These are phyloP conservation scores for Apotomis capreana DNA, from an alignment of 2,888 invertebrate species.

Conservation along the genomic window DNA sequence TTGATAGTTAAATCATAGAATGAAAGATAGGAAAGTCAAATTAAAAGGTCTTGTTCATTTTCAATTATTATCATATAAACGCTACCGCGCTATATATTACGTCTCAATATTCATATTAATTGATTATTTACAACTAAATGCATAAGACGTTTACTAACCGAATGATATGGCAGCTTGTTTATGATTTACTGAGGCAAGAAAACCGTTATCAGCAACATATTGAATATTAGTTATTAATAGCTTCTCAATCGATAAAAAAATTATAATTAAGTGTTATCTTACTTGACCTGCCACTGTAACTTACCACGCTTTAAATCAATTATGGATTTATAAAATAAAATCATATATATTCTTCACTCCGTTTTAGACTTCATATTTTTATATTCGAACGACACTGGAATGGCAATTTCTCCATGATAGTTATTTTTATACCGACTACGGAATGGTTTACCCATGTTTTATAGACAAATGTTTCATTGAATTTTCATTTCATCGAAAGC, in stretches of 20 bases:
- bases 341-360: neutral
- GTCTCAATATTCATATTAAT: neutral
- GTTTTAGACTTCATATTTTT: too few species aligned
- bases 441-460: too few species aligned
- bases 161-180: slow-evolving; percentile 18
- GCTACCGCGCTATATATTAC: neutral
- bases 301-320: slow-evolving; percentile 25
- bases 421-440: too few species aligned
- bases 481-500: too few species aligned
- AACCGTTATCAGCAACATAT: slow-evolving; percentile 26
- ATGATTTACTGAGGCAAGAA: slow-evolving; percentile 24
- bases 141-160: neutral
- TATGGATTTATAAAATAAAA: slow-evolving; percentile 15
- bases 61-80: neutral
- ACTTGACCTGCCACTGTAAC: slow-evolving; percentile 29
- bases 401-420: too few species aligned
- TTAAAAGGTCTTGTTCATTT: too few species aligned
- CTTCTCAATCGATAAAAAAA: slow-evolving; percentile 29
- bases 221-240: slow-evolving; percentile 36
- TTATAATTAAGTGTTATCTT: slow-evolving; percentile 29
- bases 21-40: too few species aligned
- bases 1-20: too few species aligned
- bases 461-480: too few species aligned
- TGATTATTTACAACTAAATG: slow-evolving; percentile 17
- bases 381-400: too few species aligned